A percentile compares a stretch with the other conserved stretches of the same genome.
phyloP scores from a whole-genome alignment of 2,797 vertebrate species.

The Rhinichthys osculus region DNA sequence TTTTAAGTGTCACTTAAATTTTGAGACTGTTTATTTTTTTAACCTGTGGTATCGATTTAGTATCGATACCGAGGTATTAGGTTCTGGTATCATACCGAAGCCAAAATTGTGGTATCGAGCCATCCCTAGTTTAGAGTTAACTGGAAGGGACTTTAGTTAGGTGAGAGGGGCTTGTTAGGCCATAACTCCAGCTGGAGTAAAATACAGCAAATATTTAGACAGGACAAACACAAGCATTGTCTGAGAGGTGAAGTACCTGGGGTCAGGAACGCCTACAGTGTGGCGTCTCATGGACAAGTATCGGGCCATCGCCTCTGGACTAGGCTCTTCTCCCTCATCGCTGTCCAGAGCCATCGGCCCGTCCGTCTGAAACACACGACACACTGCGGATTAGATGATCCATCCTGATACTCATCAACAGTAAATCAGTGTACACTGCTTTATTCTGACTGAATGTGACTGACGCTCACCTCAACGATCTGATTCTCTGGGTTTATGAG shows the following conservation, averaged over 20 bases:
- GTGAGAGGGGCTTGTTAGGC: too few relatives aligned
- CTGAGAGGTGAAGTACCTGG: slow-evolving; percentile 79
- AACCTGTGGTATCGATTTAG: too few relatives aligned
- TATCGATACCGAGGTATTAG: too few relatives aligned
- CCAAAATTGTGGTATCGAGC: too few relatives aligned
- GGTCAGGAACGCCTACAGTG: slow-evolving; percentile 97
- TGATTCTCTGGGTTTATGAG: slow-evolving; percentile 99
- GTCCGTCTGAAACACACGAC: slow-evolving; percentile 80
- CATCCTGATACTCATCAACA: background rate
- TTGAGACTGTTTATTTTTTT: too few relatives aligned
- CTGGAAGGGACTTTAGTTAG: too few relatives aligned
- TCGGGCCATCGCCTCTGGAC: slow-evolving; percentile 95
- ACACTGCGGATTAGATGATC: background rate
- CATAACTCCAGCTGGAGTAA: background rate
- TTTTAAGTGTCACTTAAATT: too few relatives aligned
- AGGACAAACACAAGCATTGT: background rate
- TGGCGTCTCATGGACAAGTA: slow-evolving; percentile 98
- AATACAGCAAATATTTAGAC: background rate
- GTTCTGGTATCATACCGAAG: too few relatives aligned
- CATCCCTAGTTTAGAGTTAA: too few relatives aligned
- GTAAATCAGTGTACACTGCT: background rate
- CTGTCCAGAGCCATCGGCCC: slow-evolving; percentile 94
- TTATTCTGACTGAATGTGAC: background rate
- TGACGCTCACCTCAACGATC: slow-evolving; percentile 91
- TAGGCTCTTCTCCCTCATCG: slow-evolving; percentile 96